Evolutionary conservation across 2,113 vertebrate species (phyloP).

Genomic region (Reinhardtius hippoglossoides): DNA sequence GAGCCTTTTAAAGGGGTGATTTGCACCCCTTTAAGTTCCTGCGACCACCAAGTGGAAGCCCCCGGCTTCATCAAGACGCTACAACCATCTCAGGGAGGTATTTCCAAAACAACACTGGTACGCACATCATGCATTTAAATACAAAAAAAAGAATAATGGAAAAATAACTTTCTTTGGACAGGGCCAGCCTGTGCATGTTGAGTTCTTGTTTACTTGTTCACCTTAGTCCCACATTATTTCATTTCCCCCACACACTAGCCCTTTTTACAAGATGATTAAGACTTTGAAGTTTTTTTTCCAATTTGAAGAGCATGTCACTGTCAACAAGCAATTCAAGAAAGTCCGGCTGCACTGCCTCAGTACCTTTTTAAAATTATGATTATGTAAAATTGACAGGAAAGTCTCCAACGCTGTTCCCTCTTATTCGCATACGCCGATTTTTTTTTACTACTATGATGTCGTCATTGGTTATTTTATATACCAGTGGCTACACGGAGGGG

Average conservation of each 20-base stretch:
- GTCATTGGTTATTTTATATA: conserved; percentile 51
- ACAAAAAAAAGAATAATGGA: conserved; percentile 29
- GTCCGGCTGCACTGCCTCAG: conserved; percentile 1
- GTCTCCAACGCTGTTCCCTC: conserved; percentile 32
- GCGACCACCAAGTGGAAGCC: conserved; percentile 40
- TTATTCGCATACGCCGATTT: conserved; percentile 22
- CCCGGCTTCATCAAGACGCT: conserved; percentile 52
- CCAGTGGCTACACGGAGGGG: conserved; percentile 42
- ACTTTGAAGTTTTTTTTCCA: conserved; percentile 40
- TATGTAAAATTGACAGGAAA: conserved; percentile 37
- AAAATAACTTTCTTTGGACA: conserved; percentile 84
- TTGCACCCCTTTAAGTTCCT: conserved; percentile 69
- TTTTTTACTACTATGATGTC: conserved; percentile 29
- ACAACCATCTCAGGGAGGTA: conserved; percentile 53
- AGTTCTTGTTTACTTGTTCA: conserved; percentile 61
- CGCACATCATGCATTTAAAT: conserved; percentile 69
- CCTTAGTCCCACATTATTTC: conserved; percentile 36
- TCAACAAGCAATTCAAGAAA: conserved; percentile 15
- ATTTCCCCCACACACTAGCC: conserved; percentile 55
- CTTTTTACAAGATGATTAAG: conserved; percentile 62
- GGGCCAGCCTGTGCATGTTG: conserved; percentile 84
- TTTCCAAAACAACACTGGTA: conserved; percentile 55
- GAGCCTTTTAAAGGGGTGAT: too few species aligned
- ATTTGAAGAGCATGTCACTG: conserved; percentile 43
- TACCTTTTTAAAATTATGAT: conserved; percentile 18